Conservation (phyloP, 2,888 invertebrate species). For the Drosophila tripunctata region DNA sequence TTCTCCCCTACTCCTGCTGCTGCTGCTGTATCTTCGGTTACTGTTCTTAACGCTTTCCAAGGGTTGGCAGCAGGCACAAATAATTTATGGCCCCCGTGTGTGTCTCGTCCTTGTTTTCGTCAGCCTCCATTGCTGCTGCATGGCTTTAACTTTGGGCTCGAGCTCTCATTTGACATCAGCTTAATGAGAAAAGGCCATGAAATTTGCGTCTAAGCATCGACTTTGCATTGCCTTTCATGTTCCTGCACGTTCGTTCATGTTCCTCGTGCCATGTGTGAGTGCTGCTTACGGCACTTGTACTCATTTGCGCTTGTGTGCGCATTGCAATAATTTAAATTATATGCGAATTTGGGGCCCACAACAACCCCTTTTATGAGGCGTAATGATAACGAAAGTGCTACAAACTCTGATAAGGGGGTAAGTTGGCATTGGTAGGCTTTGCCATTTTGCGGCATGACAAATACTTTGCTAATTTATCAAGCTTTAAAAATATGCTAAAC, state of each 20-base stretch:
- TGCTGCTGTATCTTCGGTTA: slow-evolving; percentile 6
- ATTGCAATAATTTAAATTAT: slow-evolving; percentile 67
- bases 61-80: slow-evolving; percentile 65
- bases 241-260: background rate
- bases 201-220: slow-evolving; percentile 54
- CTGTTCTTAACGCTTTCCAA: slow-evolving; percentile 57
- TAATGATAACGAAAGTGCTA: slow-evolving; percentile 20
- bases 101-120: slow-evolving; percentile 16
- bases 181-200: slow-evolving; percentile 70
- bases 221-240: slow-evolving; percentile 42
- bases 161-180: slow-evolving; percentile 60
- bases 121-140: slow-evolving; percentile 9
- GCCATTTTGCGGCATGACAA: background rate
- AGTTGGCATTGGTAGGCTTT: background rate
- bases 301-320: slow-evolving; percentile 69
- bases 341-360: slow-evolving; percentile 20
- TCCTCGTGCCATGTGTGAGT: slow-evolving; percentile 43
- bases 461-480: background rate
- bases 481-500: background rate
- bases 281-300: slow-evolving; percentile 38
- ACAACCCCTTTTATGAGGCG: slow-evolving; percentile 44
- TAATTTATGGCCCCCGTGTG: slow-evolving; percentile 78
- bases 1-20: slow-evolving; percentile 15
- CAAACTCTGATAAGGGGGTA: background rate
- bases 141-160: slow-evolving; percentile 37